These are phyloP conservation scores for Saguinus midas DNA, from an alignment of 2,113 vertebrate species.

Conservation along the genomic window DNA sequence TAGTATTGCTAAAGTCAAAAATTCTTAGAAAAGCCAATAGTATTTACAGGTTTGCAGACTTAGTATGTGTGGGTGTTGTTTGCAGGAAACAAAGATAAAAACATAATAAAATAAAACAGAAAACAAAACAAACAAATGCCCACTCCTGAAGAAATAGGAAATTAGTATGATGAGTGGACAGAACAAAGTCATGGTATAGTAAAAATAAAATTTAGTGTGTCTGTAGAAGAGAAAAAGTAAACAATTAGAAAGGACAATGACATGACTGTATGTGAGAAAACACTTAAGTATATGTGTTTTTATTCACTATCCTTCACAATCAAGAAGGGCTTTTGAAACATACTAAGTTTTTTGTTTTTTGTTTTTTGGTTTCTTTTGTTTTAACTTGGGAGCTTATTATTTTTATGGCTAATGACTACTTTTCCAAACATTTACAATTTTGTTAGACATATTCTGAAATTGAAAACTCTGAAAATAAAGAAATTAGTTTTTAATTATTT, in stretches of 20 bases:
- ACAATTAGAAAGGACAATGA: neutral
- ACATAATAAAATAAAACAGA: neutral
- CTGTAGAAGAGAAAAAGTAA: neutral
- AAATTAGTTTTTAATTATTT: neutral
- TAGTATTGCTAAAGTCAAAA: neutral
- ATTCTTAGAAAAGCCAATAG: neutral
- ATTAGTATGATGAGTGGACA: neutral
- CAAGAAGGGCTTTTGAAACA: neutral
- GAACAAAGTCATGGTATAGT: neutral
- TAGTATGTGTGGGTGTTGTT: neutral
- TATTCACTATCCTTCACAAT: neutral
- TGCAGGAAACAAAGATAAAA: neutral
- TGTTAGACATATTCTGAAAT: neutral
- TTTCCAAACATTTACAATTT: neutral
- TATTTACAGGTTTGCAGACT: neutral
- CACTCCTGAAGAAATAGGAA: neutral
- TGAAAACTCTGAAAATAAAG: neutral
- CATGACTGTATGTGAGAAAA: neutral
- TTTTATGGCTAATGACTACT: neutral
- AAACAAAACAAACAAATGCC: neutral
- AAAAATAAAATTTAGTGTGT: neutral
- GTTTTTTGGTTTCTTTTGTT: neutral
- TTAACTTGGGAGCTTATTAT: neutral
- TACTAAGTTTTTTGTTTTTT: neutral
- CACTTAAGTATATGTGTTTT: neutral